Percentiles rank a stretch among this genome's conserved stretches.
phyloP scores from a whole-genome alignment of 2,888 invertebrate genomes.

The Corythucha ciliata region DNA sequence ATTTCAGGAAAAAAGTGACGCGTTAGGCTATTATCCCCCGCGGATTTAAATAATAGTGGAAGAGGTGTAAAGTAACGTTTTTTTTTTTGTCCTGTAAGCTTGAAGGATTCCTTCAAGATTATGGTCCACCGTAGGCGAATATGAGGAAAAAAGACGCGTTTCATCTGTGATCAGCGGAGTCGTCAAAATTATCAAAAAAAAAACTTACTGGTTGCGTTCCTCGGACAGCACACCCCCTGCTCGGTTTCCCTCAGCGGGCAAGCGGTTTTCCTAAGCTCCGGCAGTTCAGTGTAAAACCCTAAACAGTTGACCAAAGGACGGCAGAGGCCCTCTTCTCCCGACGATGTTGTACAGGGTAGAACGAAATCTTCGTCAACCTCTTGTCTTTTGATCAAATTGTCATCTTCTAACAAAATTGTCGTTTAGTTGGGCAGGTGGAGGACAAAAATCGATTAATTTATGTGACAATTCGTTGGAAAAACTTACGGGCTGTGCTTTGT shows the following conservation, averaged over 20 bases:
- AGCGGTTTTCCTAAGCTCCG: conserved; percentile 39
- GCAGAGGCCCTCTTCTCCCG: conserved; percentile 39
- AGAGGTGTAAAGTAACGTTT: no score
- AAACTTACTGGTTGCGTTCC: conserved; percentile 13
- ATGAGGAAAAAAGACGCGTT: no score
- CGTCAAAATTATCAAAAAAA: not conserved
- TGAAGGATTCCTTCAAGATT: no score
- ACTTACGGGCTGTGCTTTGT: not conserved
- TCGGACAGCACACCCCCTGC: conserved; percentile 41
- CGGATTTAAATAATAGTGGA: no score
- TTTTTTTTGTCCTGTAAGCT: no score
- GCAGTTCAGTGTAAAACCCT: conserved; percentile 40
- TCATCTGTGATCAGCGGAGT: not conserved
- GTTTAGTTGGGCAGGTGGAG: no score
- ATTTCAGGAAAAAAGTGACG: no score
- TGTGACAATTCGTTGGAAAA: not conserved
- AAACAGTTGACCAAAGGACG: conserved; percentile 40
- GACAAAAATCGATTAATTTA: no score
- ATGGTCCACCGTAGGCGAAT: no score
- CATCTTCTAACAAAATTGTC: no score
- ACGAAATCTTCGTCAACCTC: conserved; percentile 24
- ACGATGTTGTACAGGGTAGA: conserved; percentile 35
- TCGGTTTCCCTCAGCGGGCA: conserved; percentile 37
- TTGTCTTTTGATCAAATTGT: conserved; percentile 13
- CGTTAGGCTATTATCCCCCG: no score